Conservation (phyloP, 2,888 invertebrate species). For the Yponomeuta sedellus region DNA sequence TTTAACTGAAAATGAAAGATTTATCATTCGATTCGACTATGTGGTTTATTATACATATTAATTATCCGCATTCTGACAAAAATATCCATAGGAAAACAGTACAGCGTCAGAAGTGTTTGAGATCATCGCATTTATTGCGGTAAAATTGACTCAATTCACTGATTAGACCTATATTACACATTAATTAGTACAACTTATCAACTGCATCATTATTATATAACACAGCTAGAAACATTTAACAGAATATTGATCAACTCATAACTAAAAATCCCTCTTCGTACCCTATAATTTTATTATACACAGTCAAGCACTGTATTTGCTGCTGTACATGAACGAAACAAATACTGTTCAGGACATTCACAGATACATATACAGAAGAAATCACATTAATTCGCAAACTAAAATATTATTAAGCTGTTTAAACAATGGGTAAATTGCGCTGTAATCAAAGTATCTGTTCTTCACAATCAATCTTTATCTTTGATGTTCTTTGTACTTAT, state of each 20-base stretch:
- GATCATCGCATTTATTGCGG: conserved; percentile 60
- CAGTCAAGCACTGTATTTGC: conserved; percentile 40
- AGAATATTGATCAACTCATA: conserved; percentile 41
- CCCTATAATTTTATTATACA: conserved; percentile 42
- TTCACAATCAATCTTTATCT: background rate
- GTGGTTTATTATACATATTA: conserved; percentile 35
- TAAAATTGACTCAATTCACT: conserved; percentile 67
- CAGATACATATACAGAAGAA: conserved; percentile 25
- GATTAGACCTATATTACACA: conserved; percentile 40
- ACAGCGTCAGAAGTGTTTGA: conserved; percentile 46
- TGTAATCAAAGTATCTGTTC: conserved; percentile 20
- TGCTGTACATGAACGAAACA: background rate
- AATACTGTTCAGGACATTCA: background rate
- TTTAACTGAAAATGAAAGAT: conserved; percentile 31
- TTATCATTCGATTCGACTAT: conserved; percentile 33
- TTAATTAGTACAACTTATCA: conserved; percentile 16
- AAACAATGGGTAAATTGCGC: conserved; percentile 29
- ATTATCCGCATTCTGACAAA: conserved; percentile 32
- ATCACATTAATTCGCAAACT: conserved; percentile 59
- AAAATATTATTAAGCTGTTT: conserved; percentile 52
- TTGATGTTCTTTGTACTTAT: background rate
- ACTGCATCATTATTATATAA: conserved; percentile 21
- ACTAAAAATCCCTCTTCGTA: conserved; percentile 36
- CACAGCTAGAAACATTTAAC: conserved; percentile 40
- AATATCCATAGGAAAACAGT: conserved; percentile 45